Evolutionary conservation across 2,888 invertebrate genomes (phyloP), one percentile per base, ranked within the genome.

Genomic region (Cremastobaeus sp.): DNA sequence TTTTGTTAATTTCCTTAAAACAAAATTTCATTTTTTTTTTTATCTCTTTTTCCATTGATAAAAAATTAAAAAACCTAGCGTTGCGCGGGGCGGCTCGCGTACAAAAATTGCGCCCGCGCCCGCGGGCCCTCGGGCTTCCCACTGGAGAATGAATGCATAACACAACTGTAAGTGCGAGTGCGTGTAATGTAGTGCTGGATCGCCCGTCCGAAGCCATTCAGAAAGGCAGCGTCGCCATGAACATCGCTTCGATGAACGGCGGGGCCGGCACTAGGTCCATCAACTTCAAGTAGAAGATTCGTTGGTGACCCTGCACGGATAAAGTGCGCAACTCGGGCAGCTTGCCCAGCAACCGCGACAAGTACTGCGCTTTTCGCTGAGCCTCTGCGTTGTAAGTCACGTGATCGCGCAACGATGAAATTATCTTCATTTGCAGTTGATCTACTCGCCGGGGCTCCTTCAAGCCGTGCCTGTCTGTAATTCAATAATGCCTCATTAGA

Each of bases 401-500:
- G 89, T 99, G 98, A 84, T 99, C 98, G 39, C 97, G 93, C 68
- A 99, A 90, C 70, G 97, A 96, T 74, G 96, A 95, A 82, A 98
- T 96, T 83, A 99, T 95, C 89, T 97, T 97, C 94, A 96, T 97
- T 88, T 99, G 98, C 12, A 98, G 90, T 82, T 95, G 96, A 87
- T 99, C 98, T 79, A 98, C 95, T 81, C 95, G 93, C 85, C 95
- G 94, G 0, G 96, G 95, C 84, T 98, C 97, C 84, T 94, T 94
- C 78, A 98, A 89, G 41, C 97, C 97, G 85, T 97, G 97, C 18
- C 98, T 93, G 88, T 97, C 97, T 97, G 91, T 39, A 71, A 77
- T 37, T 20, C 11, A n/a, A 66, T n/a, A n/a, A n/a, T n/a, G n/a
- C n/a, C n/a, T n/a, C n/a, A n/a, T n/a, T n/a, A n/a, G n/a, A n/a